Evolutionary conservation across 2,888 invertebrate genomes (phyloP), one percentile per base, ranked within the genome.

Genomic region (Sipunculus nudus): DNA sequence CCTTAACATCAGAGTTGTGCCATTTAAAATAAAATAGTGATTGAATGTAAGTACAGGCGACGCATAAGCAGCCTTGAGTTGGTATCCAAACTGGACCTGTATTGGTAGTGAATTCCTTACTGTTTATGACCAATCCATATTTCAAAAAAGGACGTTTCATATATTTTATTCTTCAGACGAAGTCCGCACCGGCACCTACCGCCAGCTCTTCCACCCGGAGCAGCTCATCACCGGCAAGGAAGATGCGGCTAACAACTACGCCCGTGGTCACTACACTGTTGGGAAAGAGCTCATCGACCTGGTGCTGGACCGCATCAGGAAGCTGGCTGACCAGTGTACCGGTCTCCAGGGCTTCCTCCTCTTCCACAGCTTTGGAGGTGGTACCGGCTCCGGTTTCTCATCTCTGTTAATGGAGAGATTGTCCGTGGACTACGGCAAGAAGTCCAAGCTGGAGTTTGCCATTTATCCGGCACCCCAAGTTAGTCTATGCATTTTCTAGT

Each of bases 191-290:
- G 85, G 85, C 26, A 80, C 80, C 23, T 96, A 96, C 88, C 89
- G 94, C 69, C 94, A 94, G 86, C 89, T 97, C 80, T 96, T 96
- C 89, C 96, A 97, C 85, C 96, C 96, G 66, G 96, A 96, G 87
- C 96, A 96, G 86, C 88, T 96, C 84, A 94, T 96, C 85, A 94
- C 94, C 75, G 95, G 96, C 74, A 96, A 96, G 85, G 96, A 96
- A 86, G 96, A 96, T 82, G 96, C 96, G 45, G 96, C 96, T 75
- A 97, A 97, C 87, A 96, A 97, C 87, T 97, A 96, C 74, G 96
- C 96, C 63, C 90, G 96, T 78, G 96, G 96, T 19, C 76, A 76
- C 63, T 76, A 77, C 65, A 76, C 76, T 8, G 68, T 76, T 31
- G 76, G 76, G 26, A 75, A 74, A 56, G 74, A 76, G 55, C 71